Conservation (phyloP, 1,140 invertebrate species). For the Tigriopus japonicus region DNA sequence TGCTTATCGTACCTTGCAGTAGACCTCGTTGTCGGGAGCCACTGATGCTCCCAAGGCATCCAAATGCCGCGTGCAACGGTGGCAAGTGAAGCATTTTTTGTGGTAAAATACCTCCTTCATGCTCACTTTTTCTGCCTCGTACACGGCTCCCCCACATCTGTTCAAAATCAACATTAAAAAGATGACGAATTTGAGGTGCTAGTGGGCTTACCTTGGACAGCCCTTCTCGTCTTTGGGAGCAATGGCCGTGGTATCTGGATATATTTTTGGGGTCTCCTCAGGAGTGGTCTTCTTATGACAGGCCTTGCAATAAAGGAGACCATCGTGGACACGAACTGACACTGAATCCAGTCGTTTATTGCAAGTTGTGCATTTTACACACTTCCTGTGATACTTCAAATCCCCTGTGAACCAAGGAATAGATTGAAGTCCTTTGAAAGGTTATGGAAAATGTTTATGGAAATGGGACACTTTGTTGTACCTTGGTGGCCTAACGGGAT, state of each 20-base stretch:
- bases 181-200: constrained; percentile 15
- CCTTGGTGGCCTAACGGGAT: too few relatives aligned
- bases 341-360: constrained; percentile 78
- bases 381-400: constrained; percentile 64
- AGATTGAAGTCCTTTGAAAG: too few relatives aligned
- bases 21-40: constrained; percentile 66
- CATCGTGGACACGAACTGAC: constrained; percentile 72
- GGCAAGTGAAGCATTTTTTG: constrained; percentile 78
- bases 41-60: constrained; percentile 78
- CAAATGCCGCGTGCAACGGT: constrained; percentile 73
- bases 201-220: neutral
- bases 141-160: constrained; percentile 68
- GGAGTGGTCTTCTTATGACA: constrained; percentile 43
- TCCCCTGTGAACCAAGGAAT: neutral
- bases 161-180: neutral
- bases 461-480: too few relatives aligned
- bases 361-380: constrained; percentile 89
- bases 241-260: constrained; percentile 10
- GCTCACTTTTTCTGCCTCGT: constrained; percentile 82
- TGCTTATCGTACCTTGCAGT: constrained; percentile 38
- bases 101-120: constrained; percentile 37
- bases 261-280: constrained; percentile 6
- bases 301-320: constrained; percentile 73
- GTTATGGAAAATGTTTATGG: too few relatives aligned
- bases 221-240: constrained; percentile 8